Conservation (phyloP, 1,140 invertebrate species). For the Pteromalus puparum region DNA sequence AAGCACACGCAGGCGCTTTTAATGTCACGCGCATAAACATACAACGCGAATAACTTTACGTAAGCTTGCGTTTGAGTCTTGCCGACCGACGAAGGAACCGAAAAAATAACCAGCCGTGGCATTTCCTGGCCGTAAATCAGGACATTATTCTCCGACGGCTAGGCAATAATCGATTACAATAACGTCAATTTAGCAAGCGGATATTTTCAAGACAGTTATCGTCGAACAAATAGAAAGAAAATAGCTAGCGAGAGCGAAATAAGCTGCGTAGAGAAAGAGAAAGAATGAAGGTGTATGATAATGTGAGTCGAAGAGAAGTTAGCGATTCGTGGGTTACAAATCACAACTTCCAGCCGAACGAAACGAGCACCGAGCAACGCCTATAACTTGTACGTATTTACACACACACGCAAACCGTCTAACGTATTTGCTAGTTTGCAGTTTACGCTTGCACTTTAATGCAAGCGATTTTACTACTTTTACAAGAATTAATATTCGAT, state of each 20-base stretch:
- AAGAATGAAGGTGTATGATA: background rate
- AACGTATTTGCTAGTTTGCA: background rate
- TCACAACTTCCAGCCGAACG: constrained; percentile 23
- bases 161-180: constrained; percentile 36
- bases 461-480: background rate
- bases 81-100: background rate
- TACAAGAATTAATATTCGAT: constrained; percentile 21
- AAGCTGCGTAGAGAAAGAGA: background rate
- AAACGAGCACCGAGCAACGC: background rate
- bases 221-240: background rate
- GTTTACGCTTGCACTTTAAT: background rate
- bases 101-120: background rate
- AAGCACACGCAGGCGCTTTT: constrained; percentile 16
- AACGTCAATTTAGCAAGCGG: constrained; percentile 39
- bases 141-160: background rate
- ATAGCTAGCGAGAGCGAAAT: background rate
- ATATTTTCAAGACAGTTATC: constrained; percentile 23
- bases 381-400: constrained; percentile 23
- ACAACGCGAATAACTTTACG: constrained; percentile 38
- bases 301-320: background rate
- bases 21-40: background rate
- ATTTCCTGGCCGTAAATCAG: constrained; percentile 33
- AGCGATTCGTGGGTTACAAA: constrained; percentile 32
- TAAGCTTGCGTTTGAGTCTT: constrained; percentile 8
- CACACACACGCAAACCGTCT: constrained; percentile 5